These are phyloP conservation scores for Sphaerodactylus townsendi DNA, from an alignment of 2,113 vertebrate species.

Conservation along the genomic window DNA sequence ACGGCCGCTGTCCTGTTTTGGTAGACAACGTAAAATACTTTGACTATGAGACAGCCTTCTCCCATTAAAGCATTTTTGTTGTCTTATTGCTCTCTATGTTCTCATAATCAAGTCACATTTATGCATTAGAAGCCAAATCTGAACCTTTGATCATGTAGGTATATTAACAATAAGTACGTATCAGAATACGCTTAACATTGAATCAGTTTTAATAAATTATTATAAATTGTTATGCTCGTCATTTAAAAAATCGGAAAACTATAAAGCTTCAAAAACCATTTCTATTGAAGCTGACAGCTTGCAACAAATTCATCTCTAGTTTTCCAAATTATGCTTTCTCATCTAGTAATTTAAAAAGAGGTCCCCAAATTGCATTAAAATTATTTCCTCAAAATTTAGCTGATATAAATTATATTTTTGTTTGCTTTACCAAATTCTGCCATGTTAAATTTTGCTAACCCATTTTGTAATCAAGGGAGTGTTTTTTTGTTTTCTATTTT, in stretches of 20 bases:
- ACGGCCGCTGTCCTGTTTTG: background rate
- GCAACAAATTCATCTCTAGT: background rate
- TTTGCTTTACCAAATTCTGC: background rate
- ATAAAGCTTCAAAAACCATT: no score
- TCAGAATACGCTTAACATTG: no score
- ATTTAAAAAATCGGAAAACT: no score
- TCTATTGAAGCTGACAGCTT: no score
- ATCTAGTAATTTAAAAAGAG: background rate
- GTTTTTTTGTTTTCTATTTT: background rate
- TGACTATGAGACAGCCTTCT: background rate
- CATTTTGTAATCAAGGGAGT: background rate
- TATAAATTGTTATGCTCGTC: no score
- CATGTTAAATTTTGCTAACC: background rate
- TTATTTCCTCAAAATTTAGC: background rate
- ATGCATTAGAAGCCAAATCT: background rate
- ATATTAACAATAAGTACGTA: background rate
- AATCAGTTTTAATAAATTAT: no score
- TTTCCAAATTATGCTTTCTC: background rate
- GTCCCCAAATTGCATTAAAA: background rate
- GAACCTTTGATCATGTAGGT: background rate
- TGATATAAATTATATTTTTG: background rate
- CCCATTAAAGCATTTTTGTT: background rate
- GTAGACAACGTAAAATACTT: background rate
- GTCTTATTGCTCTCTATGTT: background rate
- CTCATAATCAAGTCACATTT: background rate